Evolutionary conservation across 2,888 invertebrate species (phyloP).

Genomic region (Pandemis heparana): DNA sequence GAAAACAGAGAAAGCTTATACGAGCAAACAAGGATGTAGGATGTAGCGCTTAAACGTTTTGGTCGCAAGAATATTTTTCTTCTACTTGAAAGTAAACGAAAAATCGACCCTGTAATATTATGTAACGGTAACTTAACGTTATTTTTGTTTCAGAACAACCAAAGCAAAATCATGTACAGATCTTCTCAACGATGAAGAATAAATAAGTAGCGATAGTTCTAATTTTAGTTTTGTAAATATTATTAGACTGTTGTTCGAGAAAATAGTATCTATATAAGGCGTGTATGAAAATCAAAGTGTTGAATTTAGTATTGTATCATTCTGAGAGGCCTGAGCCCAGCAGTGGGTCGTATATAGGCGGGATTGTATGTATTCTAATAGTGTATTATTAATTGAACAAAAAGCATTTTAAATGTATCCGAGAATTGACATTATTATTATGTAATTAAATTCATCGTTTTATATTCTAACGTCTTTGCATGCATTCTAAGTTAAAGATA

Average conservation of each 20-base stretch:
- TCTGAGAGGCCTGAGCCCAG: too few relatives aligned
- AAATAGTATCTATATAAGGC: background rate
- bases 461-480: slow-evolving; percentile 26
- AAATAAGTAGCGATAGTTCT: slow-evolving; percentile 49
- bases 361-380: slow-evolving; percentile 11
- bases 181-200: slow-evolving; percentile 87
- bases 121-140: background rate
- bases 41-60: too few relatives aligned
- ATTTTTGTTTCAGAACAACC: slow-evolving; percentile 84
- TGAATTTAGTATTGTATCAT: slow-evolving; percentile 7
- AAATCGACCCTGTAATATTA: too few relatives aligned
- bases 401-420: slow-evolving; percentile 22
- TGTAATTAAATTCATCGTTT: slow-evolving; percentile 19
- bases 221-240: slow-evolving; percentile 27
- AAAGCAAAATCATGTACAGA: slow-evolving; percentile 92
- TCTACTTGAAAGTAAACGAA: too few relatives aligned
- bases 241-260: slow-evolving; percentile 3
- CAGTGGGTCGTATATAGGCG: too few relatives aligned
- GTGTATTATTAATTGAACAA: slow-evolving; percentile 17
- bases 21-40: too few relatives aligned
- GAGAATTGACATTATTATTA: slow-evolving; percentile 27
- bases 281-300: slow-evolving; percentile 18
- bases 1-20: too few relatives aligned
- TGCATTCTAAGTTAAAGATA: slow-evolving; percentile 14
- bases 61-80: too few relatives aligned